A percentile compares a stretch with the other conserved stretches of the same genome.
Conservation (phyloP, 2,113 vertebrate genomes). For the Propithecus coquereli region DNA sequence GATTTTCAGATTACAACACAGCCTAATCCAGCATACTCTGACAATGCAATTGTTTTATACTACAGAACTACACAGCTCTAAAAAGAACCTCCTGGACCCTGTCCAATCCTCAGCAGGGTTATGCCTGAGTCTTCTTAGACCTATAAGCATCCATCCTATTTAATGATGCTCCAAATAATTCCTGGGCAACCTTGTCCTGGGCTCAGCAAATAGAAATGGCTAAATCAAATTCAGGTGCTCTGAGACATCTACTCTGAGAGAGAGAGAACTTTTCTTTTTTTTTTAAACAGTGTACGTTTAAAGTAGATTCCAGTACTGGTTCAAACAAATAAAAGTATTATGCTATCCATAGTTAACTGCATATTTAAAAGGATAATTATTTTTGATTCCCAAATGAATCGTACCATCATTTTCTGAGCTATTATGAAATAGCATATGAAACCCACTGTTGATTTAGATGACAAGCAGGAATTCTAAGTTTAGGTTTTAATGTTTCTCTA, state of each 20-base stretch:
- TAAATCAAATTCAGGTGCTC: background rate
- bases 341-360: background rate
- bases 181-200: background rate
- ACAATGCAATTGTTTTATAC: background rate
- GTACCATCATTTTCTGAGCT: slow-evolving; percentile 21
- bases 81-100: background rate
- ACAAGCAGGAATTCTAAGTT: slow-evolving; percentile 15
- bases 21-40: background rate
- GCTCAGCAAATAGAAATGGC: background rate
- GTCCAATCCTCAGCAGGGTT: background rate
- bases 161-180: background rate
- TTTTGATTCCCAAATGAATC: slow-evolving; percentile 33
- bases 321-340: slow-evolving; percentile 43
- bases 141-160: background rate
- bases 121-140: background rate
- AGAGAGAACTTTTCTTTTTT: background rate
- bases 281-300: background rate
- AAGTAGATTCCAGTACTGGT: slow-evolving; percentile 4
- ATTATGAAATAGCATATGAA: slow-evolving; percentile 10
- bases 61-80: background rate
- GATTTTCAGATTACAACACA: background rate
- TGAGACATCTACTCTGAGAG: background rate
- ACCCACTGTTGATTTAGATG: slow-evolving; percentile 5
- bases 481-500: slow-evolving; percentile 25
- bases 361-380: slow-evolving; percentile 47